Conservation (phyloP, 2,113 vertebrate species). For the Laterallus jamaicensis region DNA sequence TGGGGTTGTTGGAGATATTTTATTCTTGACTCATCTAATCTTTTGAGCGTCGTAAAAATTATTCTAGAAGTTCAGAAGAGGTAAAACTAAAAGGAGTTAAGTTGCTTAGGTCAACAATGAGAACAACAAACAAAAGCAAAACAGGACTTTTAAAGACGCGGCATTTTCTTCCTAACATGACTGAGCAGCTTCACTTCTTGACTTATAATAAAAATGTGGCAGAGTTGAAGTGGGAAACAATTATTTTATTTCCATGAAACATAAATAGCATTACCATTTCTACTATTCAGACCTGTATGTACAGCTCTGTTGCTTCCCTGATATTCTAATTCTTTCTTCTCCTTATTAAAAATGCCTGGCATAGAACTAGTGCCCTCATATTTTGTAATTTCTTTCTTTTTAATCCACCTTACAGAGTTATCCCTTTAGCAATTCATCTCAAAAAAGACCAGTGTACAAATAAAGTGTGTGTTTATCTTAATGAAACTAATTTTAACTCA, state of each 20-base stretch:
- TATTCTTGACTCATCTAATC: background rate
- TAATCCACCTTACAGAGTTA: background rate
- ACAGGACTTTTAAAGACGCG: background rate
- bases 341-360: background rate
- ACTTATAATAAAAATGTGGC: background rate
- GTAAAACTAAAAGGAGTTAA: background rate
- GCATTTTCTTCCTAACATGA: background rate
- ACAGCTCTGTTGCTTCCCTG: background rate
- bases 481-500: background rate
- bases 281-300: background rate
- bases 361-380: fast-evolving
- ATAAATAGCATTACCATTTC: background rate
- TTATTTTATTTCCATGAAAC: background rate
- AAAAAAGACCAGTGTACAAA: background rate
- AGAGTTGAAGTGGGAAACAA: background rate
- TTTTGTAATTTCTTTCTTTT: background rate
- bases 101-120: background rate
- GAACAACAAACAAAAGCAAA: background rate
- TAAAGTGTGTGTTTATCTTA: background rate
- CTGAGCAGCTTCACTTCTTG: background rate
- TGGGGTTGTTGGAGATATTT: background rate
- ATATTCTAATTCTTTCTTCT: background rate
- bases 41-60: background rate
- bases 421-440: background rate
- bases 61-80: background rate